Base-by-base conservation (phyloP, 2,113 vertebrate species). In the Isichthys henryi region DNA sequence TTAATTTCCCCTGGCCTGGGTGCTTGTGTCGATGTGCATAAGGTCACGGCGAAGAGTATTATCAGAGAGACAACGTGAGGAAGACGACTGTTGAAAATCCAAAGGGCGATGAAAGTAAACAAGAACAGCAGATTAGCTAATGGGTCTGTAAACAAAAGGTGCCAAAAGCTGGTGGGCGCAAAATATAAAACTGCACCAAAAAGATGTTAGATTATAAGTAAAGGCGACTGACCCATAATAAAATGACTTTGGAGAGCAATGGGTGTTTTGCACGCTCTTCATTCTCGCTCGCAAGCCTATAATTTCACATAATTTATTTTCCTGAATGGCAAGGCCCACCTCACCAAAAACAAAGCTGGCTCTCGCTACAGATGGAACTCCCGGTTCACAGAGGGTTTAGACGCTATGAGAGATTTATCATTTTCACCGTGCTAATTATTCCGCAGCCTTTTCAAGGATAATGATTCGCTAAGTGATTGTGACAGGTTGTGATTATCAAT, bases 381-480 rank as follows among this genome's bases (percentile, higher is more conserved):
- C 27, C 70, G 46, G n/a, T 35, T 88, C 86, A 62, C 53, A 35
- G 89, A 88, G 89, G 50, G 49, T 90, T 86, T 80, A 53, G 85
- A 62, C 43, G 45, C 89, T 86, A 13, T 9, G 83, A 86, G 45
- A 87, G 84, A 87, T 87, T 87, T 74, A 87, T 90, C 85, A 87
- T 77, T 80, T 80, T 27, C 31, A n/a, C 89, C 85, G 23, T 70
- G 35, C 85, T 87, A 80, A 90, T 90, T 87, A 90, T 87, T 90
- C 48, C 48, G 8, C 89, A 77, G 89, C 62, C 62, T 27, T 62
- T 90, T 80, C 84, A 77, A 77, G 27, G 35, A 86, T 87, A 87
- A 90, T 27, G 89, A 53, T 53, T 53, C 62, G 17, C 66, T 86
- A 90, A 77, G 86, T 53, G 88, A 90, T 90, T 87, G 84, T 77